These are phyloP conservation scores for Parnassius glacialis DNA, from an alignment of 2,888 invertebrate genomes.

Conservation along the genomic window DNA sequence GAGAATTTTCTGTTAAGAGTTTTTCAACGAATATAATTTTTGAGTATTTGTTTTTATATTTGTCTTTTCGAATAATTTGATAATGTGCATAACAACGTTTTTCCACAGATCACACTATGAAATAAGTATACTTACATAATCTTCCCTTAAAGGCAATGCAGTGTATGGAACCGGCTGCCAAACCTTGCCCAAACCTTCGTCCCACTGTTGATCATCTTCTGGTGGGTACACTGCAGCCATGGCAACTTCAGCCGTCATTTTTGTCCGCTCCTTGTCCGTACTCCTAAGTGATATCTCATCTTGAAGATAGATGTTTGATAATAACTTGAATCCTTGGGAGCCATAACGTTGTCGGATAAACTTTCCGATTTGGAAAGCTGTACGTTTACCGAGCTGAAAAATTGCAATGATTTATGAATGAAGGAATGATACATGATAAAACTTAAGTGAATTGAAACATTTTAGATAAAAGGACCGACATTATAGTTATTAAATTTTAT, in stretches of 20 bases:
- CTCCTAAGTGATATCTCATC: conserved; percentile 59
- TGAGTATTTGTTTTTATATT: no score
- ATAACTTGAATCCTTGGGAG: conserved; percentile 42
- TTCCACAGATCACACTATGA: neutral
- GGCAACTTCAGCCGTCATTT: conserved; percentile 66
- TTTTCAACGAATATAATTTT: no score
- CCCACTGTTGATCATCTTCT: conserved; percentile 65
- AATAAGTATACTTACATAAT: conserved; percentile 57
- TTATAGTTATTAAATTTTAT: no score
- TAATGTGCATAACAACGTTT: no score
- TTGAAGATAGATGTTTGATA: conserved; percentile 56
- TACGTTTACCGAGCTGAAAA: conserved; percentile 57
- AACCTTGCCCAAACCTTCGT: conserved; percentile 58
- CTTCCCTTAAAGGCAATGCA: conserved; percentile 57
- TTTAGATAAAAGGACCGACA: no score
- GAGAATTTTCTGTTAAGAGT: no score
- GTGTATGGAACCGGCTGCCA: conserved; percentile 72
- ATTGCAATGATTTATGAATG: neutral
- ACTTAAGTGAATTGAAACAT: no score
- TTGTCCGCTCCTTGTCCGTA: conserved; percentile 71
- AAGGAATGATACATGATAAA: no score
- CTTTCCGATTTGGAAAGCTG: conserved; percentile 63
- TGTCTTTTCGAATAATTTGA: no score
- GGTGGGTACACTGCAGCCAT: conserved; percentile 69
- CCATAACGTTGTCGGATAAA: conserved; percentile 61